A percentile compares a stretch with the other conserved stretches of the same genome.
Evolutionary conservation across 2,888 invertebrate genomes (phyloP).

Genomic region (Phortica magna): DNA sequence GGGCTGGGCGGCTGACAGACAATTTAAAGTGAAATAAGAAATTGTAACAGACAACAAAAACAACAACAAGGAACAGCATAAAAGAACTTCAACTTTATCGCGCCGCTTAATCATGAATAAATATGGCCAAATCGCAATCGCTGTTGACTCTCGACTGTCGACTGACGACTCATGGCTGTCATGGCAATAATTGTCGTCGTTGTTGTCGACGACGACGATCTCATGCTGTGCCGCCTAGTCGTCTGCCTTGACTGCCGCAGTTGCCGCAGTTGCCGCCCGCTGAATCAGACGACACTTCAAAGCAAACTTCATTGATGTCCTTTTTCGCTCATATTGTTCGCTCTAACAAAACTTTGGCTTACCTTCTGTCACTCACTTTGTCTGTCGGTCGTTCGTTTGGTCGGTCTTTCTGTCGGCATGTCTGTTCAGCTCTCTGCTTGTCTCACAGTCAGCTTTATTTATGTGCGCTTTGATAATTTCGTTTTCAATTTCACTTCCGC

Average conservation of each 20-base stretch:
- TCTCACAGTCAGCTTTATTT: slow-evolving; percentile 48
- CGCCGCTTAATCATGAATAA: slow-evolving; percentile 49
- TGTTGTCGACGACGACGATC: neutral
- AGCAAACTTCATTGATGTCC: slow-evolving; percentile 1
- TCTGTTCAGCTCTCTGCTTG: neutral
- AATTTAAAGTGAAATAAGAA: slow-evolving; percentile 58
- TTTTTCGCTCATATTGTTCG: neutral
- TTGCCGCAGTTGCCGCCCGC: neutral
- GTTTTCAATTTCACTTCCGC: slow-evolving; percentile 41
- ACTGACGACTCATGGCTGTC: slow-evolving; percentile 32
- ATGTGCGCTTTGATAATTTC: slow-evolving; percentile 52
- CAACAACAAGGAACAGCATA: neutral
- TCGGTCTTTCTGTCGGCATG: neutral
- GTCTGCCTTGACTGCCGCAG: neutral
- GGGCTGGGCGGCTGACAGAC: slow-evolving; percentile 44
- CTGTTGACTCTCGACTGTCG: slow-evolving; percentile 8
- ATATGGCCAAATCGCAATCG: slow-evolving; percentile 36
- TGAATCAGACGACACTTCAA: neutral
- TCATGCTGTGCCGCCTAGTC: neutral
- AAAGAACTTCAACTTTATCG: slow-evolving; percentile 42
- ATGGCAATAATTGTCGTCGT: slow-evolving; percentile 44
- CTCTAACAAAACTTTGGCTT: neutral
- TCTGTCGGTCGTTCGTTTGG: neutral
- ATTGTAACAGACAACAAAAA: slow-evolving; percentile 51
- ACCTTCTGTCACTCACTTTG: too few relatives aligned